These are phyloP conservation scores for Porites evermanni DNA, from an alignment of 92 coral and sea anemone species.

Conservation along the genomic window DNA sequence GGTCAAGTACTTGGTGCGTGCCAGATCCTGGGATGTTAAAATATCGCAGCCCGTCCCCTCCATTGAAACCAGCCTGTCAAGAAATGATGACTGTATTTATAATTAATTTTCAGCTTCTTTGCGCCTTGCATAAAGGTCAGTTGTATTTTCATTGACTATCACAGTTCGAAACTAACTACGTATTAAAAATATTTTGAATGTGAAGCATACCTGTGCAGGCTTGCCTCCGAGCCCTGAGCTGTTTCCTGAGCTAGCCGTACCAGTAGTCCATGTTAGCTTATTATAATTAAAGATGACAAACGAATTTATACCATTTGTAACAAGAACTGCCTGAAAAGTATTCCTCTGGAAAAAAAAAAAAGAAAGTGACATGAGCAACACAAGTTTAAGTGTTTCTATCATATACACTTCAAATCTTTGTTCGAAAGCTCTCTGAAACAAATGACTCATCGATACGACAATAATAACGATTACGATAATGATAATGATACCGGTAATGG, in stretches of 20 bases:
- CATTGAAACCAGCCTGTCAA: slow-evolving; percentile 63
- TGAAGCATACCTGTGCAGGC: slow-evolving; percentile 17
- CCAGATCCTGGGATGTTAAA: slow-evolving; percentile 60
- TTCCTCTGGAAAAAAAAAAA: slow-evolving; percentile 38
- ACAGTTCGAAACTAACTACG: too few species aligned
- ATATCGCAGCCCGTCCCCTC: slow-evolving; percentile 63
- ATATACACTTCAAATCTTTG: too few species aligned
- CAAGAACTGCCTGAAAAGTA: slow-evolving; percentile 66
- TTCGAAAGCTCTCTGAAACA: too few species aligned
- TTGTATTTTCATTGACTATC: too few species aligned
- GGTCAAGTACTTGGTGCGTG: slow-evolving; percentile 36
- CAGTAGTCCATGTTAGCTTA: slow-evolving; percentile 20
- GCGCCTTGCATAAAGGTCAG: too few species aligned
- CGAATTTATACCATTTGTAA: slow-evolving; percentile 68
- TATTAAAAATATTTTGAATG: too few species aligned
- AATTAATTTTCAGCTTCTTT: too few species aligned
- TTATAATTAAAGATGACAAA: slow-evolving; percentile 40
- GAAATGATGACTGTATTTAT: too few species aligned
- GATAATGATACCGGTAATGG: too few species aligned
- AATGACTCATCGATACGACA: too few species aligned
- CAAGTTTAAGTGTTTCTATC: too few species aligned
- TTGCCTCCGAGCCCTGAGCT: background rate
- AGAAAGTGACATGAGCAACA: background rate
- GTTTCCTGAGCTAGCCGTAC: background rate
- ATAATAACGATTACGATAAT: too few species aligned